phyloP scores from a whole-genome alignment of 2,797 vertebrate genomes.

The Geotrypetes seraphini region DNA sequence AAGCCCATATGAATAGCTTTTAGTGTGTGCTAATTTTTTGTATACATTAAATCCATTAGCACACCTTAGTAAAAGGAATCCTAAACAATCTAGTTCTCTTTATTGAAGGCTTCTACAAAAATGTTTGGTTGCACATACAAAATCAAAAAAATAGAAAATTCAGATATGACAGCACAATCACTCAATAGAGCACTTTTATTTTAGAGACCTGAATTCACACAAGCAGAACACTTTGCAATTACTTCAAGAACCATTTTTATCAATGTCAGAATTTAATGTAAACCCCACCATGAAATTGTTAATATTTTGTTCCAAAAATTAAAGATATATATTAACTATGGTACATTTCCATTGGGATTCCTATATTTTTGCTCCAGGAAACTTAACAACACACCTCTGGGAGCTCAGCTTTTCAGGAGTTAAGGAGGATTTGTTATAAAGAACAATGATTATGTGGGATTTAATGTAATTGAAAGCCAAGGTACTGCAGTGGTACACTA shows the following conservation, averaged over 20 bases:
- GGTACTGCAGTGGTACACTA: constrained; percentile 49
- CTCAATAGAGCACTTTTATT: no score
- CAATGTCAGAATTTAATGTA: constrained; percentile 27
- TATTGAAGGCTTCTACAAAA: no score
- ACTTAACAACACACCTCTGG: constrained; percentile 39
- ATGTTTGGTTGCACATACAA: no score
- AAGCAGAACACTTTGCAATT: constrained; percentile 20
- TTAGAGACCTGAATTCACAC: no score
- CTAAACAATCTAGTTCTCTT: no score
- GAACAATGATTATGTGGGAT: constrained; percentile 62
- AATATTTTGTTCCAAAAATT: no score
- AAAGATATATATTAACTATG: constrained; percentile 29
- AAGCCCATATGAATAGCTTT: no score
- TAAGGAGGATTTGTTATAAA: constrained; percentile 65
- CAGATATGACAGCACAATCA: constrained; percentile 39
- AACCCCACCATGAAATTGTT: constrained; percentile 17
- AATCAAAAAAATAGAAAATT: constrained; percentile 48
- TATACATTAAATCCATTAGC: no score
- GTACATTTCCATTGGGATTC: constrained; percentile 37
- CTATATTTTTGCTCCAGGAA: constrained; percentile 48
- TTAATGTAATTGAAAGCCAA: constrained; percentile 62
- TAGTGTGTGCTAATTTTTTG: no score
- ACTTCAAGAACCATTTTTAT: constrained; percentile 30
- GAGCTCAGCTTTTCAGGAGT: constrained; percentile 58
- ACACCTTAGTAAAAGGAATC: no score